Evolutionary conservation across 2,888 invertebrate species (phyloP).

Genomic region (Panopea generosa): DNA sequence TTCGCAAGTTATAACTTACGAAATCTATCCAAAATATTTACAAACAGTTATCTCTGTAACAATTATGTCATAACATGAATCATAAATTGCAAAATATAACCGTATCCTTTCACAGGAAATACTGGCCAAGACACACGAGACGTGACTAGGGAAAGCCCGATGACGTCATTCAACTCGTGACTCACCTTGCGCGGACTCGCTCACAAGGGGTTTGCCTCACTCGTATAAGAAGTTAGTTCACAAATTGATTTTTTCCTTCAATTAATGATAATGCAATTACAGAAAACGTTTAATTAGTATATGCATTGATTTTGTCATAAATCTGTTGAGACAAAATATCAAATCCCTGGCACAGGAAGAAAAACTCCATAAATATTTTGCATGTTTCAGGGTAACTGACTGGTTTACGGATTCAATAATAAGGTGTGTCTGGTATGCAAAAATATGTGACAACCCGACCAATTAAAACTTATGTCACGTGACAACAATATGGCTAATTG

Average conservation of each 20-base stretch:
- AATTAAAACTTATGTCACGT: conserved; percentile 54
- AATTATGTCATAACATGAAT: conserved; percentile 2
- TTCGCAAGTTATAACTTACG: too few relatives aligned
- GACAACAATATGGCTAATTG: conserved; percentile 61
- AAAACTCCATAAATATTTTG: conserved; percentile 56
- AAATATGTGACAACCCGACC: conserved; percentile 3
- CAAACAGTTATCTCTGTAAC: neutral
- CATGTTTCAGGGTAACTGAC: conserved; percentile 62
- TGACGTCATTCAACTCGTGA: conserved; percentile 69
- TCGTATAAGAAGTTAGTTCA: too few relatives aligned
- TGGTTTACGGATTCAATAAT: conserved; percentile 19
- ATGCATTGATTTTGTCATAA: too few relatives aligned
- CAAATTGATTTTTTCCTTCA: too few relatives aligned
- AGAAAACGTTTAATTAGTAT: too few relatives aligned
- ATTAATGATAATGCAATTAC: too few relatives aligned
- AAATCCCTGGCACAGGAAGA: too few relatives aligned
- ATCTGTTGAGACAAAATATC: too few relatives aligned
- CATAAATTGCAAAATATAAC: neutral
- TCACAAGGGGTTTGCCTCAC: conserved; percentile 62
- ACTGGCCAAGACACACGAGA: conserved; percentile 21
- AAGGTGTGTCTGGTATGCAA: neutral
- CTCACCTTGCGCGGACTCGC: too few relatives aligned
- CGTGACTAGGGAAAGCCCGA: conserved; percentile 67
- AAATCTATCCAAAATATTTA: neutral
- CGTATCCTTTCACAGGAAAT: conserved; percentile 19